Conservation (phyloP, 1,140 invertebrate species). For the Hormaphis cornu region DNA sequence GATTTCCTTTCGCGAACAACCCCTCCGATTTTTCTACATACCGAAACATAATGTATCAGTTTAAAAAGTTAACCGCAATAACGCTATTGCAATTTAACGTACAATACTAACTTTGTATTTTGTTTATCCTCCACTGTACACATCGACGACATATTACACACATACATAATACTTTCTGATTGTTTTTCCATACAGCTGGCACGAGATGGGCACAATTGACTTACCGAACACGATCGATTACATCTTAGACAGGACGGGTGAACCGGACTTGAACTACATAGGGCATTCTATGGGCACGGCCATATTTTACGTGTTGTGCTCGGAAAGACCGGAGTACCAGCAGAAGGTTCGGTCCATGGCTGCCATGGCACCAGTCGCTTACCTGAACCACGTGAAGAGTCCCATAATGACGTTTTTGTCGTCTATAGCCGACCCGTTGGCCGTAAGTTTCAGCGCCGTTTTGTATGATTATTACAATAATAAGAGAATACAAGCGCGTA, state of each 20-base stretch:
- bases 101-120: no score
- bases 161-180: background rate
- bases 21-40: no score
- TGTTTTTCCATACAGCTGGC: constrained; percentile 42
- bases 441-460: constrained; percentile 43
- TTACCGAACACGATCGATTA: constrained; percentile 54
- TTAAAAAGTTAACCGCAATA: no score
- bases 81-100: no score
- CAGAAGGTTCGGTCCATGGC: constrained; percentile 43
- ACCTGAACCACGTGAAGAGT: constrained; percentile 37
- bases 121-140: background rate
- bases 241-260: constrained; percentile 47
- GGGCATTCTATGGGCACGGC: constrained; percentile 56
- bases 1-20: no score
- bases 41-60: no score
- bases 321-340: constrained; percentile 49
- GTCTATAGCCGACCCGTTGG: constrained; percentile 48
- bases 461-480: background rate
- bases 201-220: constrained; percentile 57
- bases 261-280: constrained; percentile 47
- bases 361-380: constrained; percentile 46
- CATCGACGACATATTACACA: background rate
- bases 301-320: constrained; percentile 46
- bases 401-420: constrained; percentile 48
- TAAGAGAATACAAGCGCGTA: no score